Evolutionary conservation across 2,888 invertebrate genomes (phyloP).

Genomic region (Ethmia dodecea): DNA sequence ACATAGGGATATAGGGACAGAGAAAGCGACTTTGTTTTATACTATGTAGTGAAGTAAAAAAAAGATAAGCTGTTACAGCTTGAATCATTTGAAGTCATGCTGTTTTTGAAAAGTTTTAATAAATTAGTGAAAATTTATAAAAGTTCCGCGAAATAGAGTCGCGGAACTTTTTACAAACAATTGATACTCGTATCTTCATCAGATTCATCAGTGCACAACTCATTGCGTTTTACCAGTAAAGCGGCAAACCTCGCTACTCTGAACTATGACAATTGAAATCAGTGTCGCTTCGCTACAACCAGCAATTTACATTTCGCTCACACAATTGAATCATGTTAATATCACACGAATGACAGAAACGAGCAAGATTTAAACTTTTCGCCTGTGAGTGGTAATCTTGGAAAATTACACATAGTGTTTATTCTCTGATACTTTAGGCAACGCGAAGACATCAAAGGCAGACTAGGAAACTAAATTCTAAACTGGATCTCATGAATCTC

Average conservation of each 20-base stretch:
- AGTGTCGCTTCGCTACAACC: constrained; percentile 3
- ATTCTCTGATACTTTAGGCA: constrained; percentile 6
- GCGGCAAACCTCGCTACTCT: constrained; percentile 17
- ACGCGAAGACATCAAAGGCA: constrained; percentile 13
- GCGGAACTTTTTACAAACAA: not conserved
- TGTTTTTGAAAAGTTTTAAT: too few relatives aligned
- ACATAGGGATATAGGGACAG: too few relatives aligned
- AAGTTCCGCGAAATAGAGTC: too few relatives aligned
- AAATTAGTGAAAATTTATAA: too few relatives aligned
- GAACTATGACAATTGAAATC: constrained; percentile 25
- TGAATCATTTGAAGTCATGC: too few relatives aligned
- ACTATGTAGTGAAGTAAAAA: too few relatives aligned
- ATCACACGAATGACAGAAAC: constrained; percentile 18
- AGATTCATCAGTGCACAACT: constrained; percentile 17
- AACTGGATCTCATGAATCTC: constrained; percentile 1
- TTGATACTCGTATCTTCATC: not conserved
- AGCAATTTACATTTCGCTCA: constrained; percentile 5
- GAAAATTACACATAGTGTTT: constrained; percentile 20
- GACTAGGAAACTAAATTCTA: constrained; percentile 10
- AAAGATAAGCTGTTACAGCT: too few relatives aligned
- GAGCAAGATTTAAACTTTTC: constrained; percentile 23
- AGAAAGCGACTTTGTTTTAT: too few relatives aligned
- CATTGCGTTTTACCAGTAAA: constrained; percentile 19
- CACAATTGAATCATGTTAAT: constrained; percentile 13
- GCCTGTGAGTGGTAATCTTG: constrained; percentile 15